Percentiles rank a stretch among this genome's conserved stretches.
Conservation (phyloP, 2,797 vertebrate genomes). For the Monodelphis domestica region DNA sequence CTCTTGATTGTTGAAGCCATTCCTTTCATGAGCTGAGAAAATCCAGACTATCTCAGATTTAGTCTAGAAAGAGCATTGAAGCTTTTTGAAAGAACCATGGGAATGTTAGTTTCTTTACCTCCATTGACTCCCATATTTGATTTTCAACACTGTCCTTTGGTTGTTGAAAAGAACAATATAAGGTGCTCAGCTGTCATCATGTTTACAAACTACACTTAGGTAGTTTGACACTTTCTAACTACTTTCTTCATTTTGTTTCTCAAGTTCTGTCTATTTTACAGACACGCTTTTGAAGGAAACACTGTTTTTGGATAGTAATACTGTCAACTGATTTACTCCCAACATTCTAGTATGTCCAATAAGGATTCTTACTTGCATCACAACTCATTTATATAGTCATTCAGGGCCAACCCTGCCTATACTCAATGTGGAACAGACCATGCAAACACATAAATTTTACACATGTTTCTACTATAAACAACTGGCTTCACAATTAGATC, state of each 20-base stretch:
- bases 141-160: not conserved
- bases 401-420: slow-evolving; percentile 62
- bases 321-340: slow-evolving; percentile 64
- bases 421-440: slow-evolving; percentile 66
- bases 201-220: not conserved
- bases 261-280: not conserved
- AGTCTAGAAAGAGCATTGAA: not conserved
- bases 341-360: slow-evolving; percentile 58
- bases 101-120: not conserved
- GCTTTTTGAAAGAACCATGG: not conserved
- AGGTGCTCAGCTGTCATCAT: not conserved
- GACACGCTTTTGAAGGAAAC: slow-evolving; percentile 11
- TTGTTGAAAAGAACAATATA: not conserved
- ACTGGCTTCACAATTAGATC: slow-evolving; percentile 79
- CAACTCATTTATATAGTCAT: slow-evolving; percentile 69
- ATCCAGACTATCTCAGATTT: not conserved
- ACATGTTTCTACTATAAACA: slow-evolving; percentile 81
- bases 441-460: slow-evolving; percentile 81
- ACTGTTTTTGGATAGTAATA: slow-evolving; percentile 43
- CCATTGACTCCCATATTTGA: not conserved
- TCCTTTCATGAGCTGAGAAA: not conserved
- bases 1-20: not conserved
- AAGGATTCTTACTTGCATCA: slow-evolving; percentile 67
- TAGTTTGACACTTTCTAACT: not conserved
- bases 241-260: slow-evolving; percentile 31